Evolutionary conservation across 2,888 invertebrate species (phyloP).

Genomic region (Syritta pipiens): DNA sequence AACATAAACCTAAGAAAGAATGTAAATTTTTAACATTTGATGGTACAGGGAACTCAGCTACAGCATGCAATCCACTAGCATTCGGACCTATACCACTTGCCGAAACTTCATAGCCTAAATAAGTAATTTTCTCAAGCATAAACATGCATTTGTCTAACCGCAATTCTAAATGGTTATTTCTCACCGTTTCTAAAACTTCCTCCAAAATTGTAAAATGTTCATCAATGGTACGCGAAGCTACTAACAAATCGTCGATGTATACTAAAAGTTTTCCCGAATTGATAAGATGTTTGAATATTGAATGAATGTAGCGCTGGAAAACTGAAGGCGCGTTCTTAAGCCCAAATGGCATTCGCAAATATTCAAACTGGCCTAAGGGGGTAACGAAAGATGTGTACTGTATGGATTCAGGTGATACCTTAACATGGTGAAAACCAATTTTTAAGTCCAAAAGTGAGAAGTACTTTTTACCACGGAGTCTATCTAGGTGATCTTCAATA

Average conservation of each 20-base stretch:
- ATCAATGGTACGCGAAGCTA: constrained; percentile 1
- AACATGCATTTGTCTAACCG: constrained; percentile 68
- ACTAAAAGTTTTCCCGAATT: background rate
- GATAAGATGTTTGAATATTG: background rate
- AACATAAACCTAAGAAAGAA: constrained; percentile 39
- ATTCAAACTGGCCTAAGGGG: too few relatives aligned
- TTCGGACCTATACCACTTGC: constrained; percentile 5
- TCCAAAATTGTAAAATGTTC: constrained; percentile 9
- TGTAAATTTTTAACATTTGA: constrained; percentile 39
- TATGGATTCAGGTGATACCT: too few relatives aligned
- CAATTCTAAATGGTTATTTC: constrained; percentile 47
- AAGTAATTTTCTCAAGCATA: constrained; percentile 5
- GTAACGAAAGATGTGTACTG: too few relatives aligned
- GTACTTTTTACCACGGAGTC: too few relatives aligned
- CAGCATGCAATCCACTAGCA: background rate
- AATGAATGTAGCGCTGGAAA: background rate
- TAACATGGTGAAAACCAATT: too few relatives aligned
- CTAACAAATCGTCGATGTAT: background rate
- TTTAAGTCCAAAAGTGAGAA: too few relatives aligned
- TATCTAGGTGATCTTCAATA: too few relatives aligned
- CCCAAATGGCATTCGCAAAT: too few relatives aligned
- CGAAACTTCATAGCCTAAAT: constrained; percentile 13
- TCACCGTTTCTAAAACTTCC: constrained; percentile 45
- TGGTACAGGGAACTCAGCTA: constrained; percentile 12
- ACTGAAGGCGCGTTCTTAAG: too few relatives aligned